These are phyloP conservation scores for Tyrannus savana DNA, from an alignment of 2,113 vertebrate species.

Conservation along the genomic window DNA sequence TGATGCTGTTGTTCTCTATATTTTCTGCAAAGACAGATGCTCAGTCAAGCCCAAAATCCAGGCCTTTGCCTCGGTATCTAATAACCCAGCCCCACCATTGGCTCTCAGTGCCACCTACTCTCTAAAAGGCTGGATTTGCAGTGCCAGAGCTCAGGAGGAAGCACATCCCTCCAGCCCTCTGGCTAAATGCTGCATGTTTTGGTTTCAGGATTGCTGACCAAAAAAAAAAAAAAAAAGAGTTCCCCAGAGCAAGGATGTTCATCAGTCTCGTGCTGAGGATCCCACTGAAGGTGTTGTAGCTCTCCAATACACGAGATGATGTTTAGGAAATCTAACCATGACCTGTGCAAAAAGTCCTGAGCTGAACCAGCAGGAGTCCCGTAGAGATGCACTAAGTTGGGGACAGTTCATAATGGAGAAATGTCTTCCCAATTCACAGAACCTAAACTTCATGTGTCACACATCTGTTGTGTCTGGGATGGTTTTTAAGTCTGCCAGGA, in stretches of 20 bases:
- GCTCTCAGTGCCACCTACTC: neutral
- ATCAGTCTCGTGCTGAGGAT: neutral
- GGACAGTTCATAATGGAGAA: neutral
- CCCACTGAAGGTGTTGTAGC: rapidly evolving
- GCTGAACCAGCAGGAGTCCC: neutral
- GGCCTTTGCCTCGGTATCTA: neutral
- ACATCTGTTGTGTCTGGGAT: rapidly evolving
- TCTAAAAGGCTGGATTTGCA: neutral
- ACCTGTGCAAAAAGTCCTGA: neutral
- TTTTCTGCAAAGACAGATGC: constrained; percentile 23
- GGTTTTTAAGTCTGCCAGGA: neutral
- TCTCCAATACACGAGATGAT: neutral
- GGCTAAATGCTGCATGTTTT: neutral
- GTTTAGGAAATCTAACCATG: neutral
- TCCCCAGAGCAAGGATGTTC: neutral
- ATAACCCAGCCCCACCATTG: neutral
- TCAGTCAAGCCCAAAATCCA: constrained; percentile 53
- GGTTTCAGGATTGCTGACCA: neutral
- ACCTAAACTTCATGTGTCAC: neutral
- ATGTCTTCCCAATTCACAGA: neutral
- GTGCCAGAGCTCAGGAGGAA: neutral
- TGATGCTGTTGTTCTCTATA: neutral
- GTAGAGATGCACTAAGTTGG: neutral
- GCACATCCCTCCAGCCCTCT: neutral
- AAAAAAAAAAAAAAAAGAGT: neutral